Evolutionary conservation across 1,140 invertebrate species (phyloP), one percentile per base, ranked within the genome.

Genomic region (Listronotus bonariensis): DNA sequence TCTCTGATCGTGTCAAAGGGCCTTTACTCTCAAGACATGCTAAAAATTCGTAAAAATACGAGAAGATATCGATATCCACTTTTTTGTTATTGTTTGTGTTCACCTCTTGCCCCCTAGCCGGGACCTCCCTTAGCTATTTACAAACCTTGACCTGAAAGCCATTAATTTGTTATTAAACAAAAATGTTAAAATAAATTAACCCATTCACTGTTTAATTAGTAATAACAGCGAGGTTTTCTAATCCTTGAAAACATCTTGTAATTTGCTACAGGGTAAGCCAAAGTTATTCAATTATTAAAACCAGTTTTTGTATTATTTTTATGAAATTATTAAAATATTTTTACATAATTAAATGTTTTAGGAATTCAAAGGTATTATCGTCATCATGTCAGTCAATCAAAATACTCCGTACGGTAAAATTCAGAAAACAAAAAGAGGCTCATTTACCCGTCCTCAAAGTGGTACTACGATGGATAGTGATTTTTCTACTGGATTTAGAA

Each of bases 391-490:
- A 74, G 63, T 71, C 17, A 74, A 56, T 70, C 75, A 73, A 59
- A 72, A 72, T 52, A 72, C 68, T 31, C 60, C 71, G 41, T 69
- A 71, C 56, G 68, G 68, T 66, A 78, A 78, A 65, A 66, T 68
- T 43, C 70, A 70, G 40, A 78, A 79, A 63, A 59, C 49, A 10
- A 79, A 79, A 68, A 61, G 76, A 57, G 68, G 69, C 32, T 72
- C 76, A 38, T 73, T 79, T 69, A 75, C 70, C 67, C 70, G 76
- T 6, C 76, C 76, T 38, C 72, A 71, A 48, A 77, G 74, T 60
- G 67, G 72, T 46, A 42, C 56, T 0, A 66, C 71, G 6, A 68
- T 75, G 43, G 77, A 78, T 43, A 70, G 69, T 31, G 77, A 79
- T 53, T 66, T 73, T 56, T 78, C 71, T 59, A 69, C 61, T 36